These are phyloP conservation scores for Drosophila hydei DNA, from an alignment of 1,140 invertebrate genomes.

Conservation along the genomic window DNA sequence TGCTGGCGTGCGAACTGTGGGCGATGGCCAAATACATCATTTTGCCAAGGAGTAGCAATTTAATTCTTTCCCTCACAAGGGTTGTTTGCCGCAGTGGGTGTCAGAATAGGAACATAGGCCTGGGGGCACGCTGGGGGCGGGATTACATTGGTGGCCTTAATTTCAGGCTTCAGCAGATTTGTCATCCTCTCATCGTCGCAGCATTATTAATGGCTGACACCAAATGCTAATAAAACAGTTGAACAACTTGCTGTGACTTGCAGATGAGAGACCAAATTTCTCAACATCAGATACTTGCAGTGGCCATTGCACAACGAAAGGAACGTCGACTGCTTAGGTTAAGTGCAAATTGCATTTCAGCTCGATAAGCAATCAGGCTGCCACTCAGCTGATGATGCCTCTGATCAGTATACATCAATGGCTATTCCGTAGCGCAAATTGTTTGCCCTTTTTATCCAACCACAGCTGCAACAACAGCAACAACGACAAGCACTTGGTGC, in stretches of 20 bases:
- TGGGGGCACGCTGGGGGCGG: no score
- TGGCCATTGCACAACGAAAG: neutral
- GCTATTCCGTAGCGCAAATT: constrained; percentile 33
- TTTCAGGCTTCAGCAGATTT: constrained; percentile 50
- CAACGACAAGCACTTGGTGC: neutral
- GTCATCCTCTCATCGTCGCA: constrained; percentile 30
- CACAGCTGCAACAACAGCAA: constrained; percentile 13
- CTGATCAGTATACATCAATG: constrained; percentile 44
- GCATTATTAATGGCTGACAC: constrained; percentile 33
- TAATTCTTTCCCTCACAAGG: constrained; percentile 30
- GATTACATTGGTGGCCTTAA: constrained; percentile 21
- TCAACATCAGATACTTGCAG: neutral
- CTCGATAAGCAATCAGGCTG: constrained; percentile 21
- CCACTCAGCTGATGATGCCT: constrained; percentile 25
- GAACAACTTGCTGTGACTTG: neutral
- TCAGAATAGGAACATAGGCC: neutral
- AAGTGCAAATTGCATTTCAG: constrained; percentile 24
- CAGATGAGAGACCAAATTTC: neutral
- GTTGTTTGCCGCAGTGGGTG: neutral
- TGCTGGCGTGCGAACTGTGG: constrained; percentile 4
- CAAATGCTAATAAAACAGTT: constrained; percentile 6
- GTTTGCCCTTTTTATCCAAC: constrained; percentile 34
- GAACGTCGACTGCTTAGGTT: constrained; percentile 5
- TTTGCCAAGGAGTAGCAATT: constrained; percentile 34
- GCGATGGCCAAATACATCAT: constrained; percentile 37